Base-by-base conservation (phyloP, 2,113 vertebrate genomes). In the Apeltes quadracus region DNA sequence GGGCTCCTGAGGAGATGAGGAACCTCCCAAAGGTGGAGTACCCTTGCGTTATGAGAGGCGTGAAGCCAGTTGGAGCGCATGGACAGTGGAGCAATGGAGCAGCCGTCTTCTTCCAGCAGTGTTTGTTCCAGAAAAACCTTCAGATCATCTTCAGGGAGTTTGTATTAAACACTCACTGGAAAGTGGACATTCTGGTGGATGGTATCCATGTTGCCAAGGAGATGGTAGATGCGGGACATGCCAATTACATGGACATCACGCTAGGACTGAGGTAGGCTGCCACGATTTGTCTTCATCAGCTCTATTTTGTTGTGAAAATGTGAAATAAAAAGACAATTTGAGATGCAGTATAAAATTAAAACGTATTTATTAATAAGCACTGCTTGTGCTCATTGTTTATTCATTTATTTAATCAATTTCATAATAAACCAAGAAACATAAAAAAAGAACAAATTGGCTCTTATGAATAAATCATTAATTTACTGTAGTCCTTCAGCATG, bases 71-170 rank as follows among this genome's bases (percentile, higher is more conserved):
- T 7, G 43, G 53, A 18, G 66, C 1, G 0, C 89, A 88, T 4
- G 32, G 85, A 0, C 74, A 85, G 4, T 98, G 97, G 96, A 93
- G 85, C 22, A 86, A 94, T 61, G 89, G 95, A 51, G 94, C 93
- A 2, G 88, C 84, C 2, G 36, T 79, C 15, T 83, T 93, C 75
- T 94, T 96, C 80, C 91, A 92, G 69, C 50, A 94, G 14, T 88
- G 90, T 59, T 87, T 97, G 85, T 83, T 75, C 72, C 85, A 93
- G 57, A 92, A 88, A 0, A 85, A 76, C 51, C 89, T 97, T 36
- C n/a, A 92, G 78, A 88, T 97, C 84, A 62, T 89, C 87, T 92
- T 95, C 87, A 93, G 88, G 63, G 90, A 91, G 63, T 71, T 56
- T 50, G 77, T 88, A 48, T 86, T 86, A 14, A 79, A 89, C 39